Evolutionary conservation across 2,113 vertebrate genomes (phyloP).

Genomic region (Maylandia zebra): DNA sequence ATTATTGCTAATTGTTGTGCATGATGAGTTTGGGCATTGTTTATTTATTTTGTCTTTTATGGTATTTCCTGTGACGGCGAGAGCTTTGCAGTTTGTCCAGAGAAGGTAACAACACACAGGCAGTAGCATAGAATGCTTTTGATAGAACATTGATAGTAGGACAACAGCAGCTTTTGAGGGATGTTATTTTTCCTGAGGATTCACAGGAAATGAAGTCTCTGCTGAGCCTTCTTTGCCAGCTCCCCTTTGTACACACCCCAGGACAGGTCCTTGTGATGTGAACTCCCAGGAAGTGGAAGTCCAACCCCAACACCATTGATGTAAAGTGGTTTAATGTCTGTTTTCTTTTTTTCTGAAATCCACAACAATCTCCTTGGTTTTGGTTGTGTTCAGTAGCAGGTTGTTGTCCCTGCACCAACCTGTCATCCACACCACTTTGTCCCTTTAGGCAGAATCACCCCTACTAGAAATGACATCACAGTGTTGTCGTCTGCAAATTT

Average conservation of each 20-base stretch:
- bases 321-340: not conserved
- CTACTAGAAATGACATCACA: not conserved
- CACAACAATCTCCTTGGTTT: not conserved
- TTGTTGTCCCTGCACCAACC: not conserved
- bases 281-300: not conserved
- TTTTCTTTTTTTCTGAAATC: not conserved
- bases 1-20: not conserved
- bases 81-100: not conserved
- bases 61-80: accelerated
- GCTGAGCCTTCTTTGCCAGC: not conserved
- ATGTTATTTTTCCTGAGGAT: not conserved
- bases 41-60: not conserved
- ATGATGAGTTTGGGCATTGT: not conserved
- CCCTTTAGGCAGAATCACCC: not conserved
- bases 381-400: not conserved
- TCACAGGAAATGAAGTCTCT: not conserved
- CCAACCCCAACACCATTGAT: not conserved
- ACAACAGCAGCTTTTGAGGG: not conserved
- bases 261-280: not conserved
- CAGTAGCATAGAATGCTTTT: not conserved
- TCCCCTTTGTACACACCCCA: not conserved
- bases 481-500: not conserved
- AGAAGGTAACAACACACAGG: not conserved
- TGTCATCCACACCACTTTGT: not conserved
- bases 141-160: not conserved